Evolutionary conservation across 2,888 invertebrate genomes (phyloP), one percentile per base, ranked within the genome.

Genomic region (Hypsopygia costalis): DNA sequence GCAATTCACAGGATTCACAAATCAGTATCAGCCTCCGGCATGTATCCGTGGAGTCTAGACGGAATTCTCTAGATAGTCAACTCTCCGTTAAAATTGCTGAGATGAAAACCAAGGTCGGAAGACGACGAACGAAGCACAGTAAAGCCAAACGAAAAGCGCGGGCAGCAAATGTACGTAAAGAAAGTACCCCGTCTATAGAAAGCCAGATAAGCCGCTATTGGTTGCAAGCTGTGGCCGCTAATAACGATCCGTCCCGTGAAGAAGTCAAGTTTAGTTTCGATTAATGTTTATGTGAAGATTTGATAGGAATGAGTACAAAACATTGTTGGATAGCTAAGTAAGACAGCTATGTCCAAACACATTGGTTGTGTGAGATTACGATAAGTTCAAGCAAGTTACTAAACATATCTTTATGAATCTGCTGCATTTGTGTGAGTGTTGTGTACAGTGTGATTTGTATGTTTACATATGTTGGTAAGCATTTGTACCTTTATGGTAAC

Each of bases 51-150:
- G 96, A 96, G 70, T 96, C 96, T 0, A 90, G 97, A 6, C 90
- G 97, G 29, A 96, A 96, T 75, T 97, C 97, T 0, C 91, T 96
- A 10, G 97, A 97, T 65, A 97, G 97, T 37, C 96, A 97, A 63
- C 90, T 95, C 34, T 95, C 95, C 0, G 94, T 96, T 0, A 95
- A 95, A 76, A 94, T 95, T 33, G 94, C 95, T 0, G 95, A 96
- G 75, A 90, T 95, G 87, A 95, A 94, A 64, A 94, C 94, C 1
- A 94, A 94, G 68, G 87, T 87, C 0, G 90, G 91, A 5, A 83
- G 91, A 0, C 80, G 85, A 39, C 83, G 90, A 30, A 75, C 81
- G 2, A 89, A 88, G 52, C 81, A 85, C 54, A 77, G 59, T 62
- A 89, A 81, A 44, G 76, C 83, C 39, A 72, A 85, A 69, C 56